Evolutionary conservation across 2,113 vertebrate species (phyloP).

Genomic region (Anarhynchus alexandrinus): DNA sequence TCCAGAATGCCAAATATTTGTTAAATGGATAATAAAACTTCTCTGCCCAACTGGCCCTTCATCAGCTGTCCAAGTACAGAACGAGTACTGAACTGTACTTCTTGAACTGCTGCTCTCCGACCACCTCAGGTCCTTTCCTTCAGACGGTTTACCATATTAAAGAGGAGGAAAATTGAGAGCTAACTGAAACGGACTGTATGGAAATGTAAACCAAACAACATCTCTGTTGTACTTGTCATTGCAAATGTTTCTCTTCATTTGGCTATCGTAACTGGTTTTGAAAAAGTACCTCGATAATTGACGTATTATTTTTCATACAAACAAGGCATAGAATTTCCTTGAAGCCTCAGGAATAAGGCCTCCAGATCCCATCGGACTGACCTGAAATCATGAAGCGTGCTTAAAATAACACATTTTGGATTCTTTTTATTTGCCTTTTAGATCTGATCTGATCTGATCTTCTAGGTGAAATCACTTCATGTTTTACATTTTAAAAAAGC

Average conservation of each 20-base stretch:
- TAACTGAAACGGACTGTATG: not conserved
- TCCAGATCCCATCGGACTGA: not conserved
- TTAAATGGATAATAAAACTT: not conserved
- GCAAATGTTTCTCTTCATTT: not conserved
- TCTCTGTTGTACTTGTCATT: not conserved
- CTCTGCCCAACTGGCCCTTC: not conserved
- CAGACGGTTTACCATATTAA: not conserved
- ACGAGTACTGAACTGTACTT: not conserved
- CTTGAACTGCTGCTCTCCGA: not conserved
- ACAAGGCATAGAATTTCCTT: not conserved
- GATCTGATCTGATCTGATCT: not conserved
- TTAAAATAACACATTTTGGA: not conserved
- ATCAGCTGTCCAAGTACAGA: not conserved
- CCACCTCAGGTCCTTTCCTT: not conserved
- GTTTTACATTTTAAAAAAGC: constrained; percentile 28
- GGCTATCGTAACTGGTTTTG: not conserved
- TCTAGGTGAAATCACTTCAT: not conserved
- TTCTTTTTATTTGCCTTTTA: constrained; percentile 42
- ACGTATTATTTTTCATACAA: not conserved
- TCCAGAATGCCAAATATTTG: not conserved
- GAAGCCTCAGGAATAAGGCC: not conserved
- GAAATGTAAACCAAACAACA: not conserved
- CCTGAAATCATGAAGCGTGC: not conserved
- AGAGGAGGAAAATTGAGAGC: not conserved
- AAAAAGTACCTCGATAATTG: not conserved